phyloP scores from a whole-genome alignment of 2,797 vertebrate species.

The Paedocypris micromegethes region DNA sequence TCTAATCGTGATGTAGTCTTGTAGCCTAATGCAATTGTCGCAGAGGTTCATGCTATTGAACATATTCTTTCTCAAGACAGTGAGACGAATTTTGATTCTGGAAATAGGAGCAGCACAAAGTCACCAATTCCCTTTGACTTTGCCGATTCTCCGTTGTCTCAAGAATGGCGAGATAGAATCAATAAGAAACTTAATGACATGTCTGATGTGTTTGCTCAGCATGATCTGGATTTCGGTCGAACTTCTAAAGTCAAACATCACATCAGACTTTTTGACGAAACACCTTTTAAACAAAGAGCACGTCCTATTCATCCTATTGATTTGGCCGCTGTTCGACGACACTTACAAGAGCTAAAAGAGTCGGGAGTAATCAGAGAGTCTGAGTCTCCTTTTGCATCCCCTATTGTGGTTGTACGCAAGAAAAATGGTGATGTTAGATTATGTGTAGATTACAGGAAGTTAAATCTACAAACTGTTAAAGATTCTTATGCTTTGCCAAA shows the following conservation, averaged over 20 bases:
- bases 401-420: neutral
- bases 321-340: neutral
- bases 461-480: conserved; percentile 9
- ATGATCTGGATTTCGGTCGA: conserved; percentile 13
- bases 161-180: conserved; percentile 4
- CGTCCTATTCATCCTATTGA: neutral
- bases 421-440: conserved; percentile 8
- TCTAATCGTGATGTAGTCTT: neutral
- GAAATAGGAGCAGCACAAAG: neutral
- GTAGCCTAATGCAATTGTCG: neutral
- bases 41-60: neutral
- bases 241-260: conserved; percentile 3
- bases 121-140: conserved; percentile 4
- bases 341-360: neutral
- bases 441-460: conserved; percentile 8
- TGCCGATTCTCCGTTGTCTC: neutral
- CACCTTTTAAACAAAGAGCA: neutral
- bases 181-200: neutral
- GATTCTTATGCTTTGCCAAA: conserved; percentile 8
- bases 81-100: neutral
- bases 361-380: neutral
- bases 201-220: conserved; percentile 4
- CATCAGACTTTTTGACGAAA: neutral
- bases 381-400: neutral
- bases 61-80: neutral